Base-by-base conservation (phyloP, 1,140 invertebrate species). In the Aethina tumida region DNA sequence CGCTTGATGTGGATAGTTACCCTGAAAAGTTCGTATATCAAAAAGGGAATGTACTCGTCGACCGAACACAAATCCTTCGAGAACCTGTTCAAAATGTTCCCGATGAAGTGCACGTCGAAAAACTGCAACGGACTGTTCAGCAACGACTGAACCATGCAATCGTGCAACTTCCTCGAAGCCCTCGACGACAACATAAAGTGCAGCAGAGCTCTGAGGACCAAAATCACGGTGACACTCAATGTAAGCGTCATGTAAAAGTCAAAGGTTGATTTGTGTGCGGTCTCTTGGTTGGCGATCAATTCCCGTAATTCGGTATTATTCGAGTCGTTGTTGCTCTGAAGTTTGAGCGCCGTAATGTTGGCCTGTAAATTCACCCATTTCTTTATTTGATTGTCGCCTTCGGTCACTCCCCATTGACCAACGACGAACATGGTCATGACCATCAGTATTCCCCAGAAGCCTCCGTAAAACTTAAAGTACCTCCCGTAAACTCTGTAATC, bases 41-140 rank as follows among this genome's bases (percentile, higher is more conserved):
- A 32, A 14, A 47, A 41, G 5, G 55, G 55, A 17, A 58, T 34
- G 25, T 24, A 22, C 27, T 84, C 78, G 59, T 82, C 79, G 45
- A 92, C 75, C 1, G 77, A 72, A 0, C 84, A 81, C 53, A 83
- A 71, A 44, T 84, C 81, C 58, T 81, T 83, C 1, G 80, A 74
- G 50, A 84, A 84, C 31, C 80, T 60, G 53, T 84, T 84, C 33
- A 79, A 55, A 35, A 79, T 70, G 20, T 72, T 50, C 45, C 63
- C 63, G 69, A 69, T 2, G 84, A 79, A 60, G 93, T 93, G 5
- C 10, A 26, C 32, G 22, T 58, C 53, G 28, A 58, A 58, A 27
- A 58, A 58, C 4, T 19, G 20, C 53, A 58, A 55, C 8, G 31
- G 36, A n/a, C 49, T 49, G 17, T 54, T 43, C 5, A 55, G 15